Conservation (phyloP, 2,888 invertebrate genomes). For the Parnassius glacialis region DNA sequence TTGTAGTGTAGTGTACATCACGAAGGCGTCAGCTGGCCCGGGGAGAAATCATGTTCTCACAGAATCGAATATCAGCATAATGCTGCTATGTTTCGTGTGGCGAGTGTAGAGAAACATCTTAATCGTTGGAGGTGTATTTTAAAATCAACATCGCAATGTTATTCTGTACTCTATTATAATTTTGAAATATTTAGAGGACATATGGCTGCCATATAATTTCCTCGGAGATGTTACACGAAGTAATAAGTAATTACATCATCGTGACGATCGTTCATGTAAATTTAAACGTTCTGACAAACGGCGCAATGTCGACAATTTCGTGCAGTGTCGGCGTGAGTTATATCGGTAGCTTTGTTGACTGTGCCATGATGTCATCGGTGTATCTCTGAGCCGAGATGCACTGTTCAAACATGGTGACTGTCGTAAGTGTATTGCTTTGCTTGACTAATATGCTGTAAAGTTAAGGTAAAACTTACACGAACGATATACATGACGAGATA, state of each 20-base stretch:
- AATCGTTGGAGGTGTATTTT: too few relatives aligned
- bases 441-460: neutral
- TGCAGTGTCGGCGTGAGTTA: neutral
- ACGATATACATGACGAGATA: too few relatives aligned
- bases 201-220: conserved; percentile 37
- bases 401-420: conserved; percentile 31
- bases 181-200: conserved; percentile 27
- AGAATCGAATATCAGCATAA: too few relatives aligned
- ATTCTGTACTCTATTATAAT: too few relatives aligned
- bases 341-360: conserved; percentile 20
- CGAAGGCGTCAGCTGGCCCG: too few relatives aligned
- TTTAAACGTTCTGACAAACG: conserved; percentile 5
- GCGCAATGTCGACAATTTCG: conserved; percentile 9
- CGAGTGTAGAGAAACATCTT: too few relatives aligned
- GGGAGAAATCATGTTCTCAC: too few relatives aligned
- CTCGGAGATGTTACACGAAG: conserved; percentile 24
- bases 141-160: too few relatives aligned
- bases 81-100: too few relatives aligned
- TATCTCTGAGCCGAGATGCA: conserved; percentile 34
- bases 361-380: conserved; percentile 34
- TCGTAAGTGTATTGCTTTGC: neutral
- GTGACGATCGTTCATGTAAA: conserved; percentile 7
- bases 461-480: neutral
- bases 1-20: too few relatives aligned
- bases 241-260: conserved; percentile 45